These are phyloP conservation scores for Hermodice carunculata DNA, from an alignment of 2,888 invertebrate species.

Conservation along the genomic window DNA sequence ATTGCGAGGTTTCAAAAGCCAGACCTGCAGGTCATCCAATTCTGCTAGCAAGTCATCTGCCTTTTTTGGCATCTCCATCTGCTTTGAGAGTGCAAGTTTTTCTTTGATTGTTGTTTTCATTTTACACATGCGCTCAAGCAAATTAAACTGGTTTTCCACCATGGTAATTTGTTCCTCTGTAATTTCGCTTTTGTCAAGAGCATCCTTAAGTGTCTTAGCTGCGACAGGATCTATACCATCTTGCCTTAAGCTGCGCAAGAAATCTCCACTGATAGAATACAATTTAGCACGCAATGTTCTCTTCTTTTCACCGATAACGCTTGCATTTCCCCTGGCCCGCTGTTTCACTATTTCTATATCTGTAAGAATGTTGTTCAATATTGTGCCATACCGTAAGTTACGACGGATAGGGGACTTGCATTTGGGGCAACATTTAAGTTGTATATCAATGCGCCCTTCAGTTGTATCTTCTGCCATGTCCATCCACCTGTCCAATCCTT, in stretches of 20 bases:
- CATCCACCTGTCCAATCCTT: conserved; percentile 65
- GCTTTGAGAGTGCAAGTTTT: neutral
- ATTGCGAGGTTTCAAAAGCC: conserved; percentile 4
- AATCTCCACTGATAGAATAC: no score
- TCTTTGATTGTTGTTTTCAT: no score
- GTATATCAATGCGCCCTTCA: conserved; percentile 35
- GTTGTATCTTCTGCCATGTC: conserved; percentile 13
- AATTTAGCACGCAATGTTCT: no score
- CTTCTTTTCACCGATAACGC: no score
- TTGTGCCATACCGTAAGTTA: conserved; percentile 74
- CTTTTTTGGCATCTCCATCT: neutral
- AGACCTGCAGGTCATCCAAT: neutral
- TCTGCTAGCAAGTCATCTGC: neutral
- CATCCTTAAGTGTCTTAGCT: no score
- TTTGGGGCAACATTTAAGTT: conserved; percentile 72
- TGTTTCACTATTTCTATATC: conserved; percentile 67
- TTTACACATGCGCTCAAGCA: no score
- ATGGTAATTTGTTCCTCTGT: no score
- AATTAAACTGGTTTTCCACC: no score
- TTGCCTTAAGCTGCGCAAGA: no score
- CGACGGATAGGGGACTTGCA: conserved; percentile 76
- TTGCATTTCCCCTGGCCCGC: no score
- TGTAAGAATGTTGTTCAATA: conserved; percentile 69
- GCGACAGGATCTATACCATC: no score
- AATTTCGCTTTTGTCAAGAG: no score